Conservation (phyloP, 2,888 invertebrate genomes). For the Eupithecia dodoneata region DNA sequence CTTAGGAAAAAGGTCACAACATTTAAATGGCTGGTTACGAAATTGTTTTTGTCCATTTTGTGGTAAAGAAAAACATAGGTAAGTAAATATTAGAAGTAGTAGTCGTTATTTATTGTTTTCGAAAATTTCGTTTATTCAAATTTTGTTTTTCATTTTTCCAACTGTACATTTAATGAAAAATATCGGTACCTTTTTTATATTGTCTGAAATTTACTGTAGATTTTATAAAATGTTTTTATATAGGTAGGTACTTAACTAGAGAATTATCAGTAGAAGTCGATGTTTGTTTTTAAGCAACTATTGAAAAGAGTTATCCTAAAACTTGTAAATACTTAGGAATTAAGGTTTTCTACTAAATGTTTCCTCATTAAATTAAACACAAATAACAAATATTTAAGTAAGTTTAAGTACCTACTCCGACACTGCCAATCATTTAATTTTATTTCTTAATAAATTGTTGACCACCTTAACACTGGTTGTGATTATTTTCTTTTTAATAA, state of each 20-base stretch:
- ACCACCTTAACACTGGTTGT: constrained; percentile 73
- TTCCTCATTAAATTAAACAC: constrained; percentile 17
- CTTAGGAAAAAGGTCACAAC: constrained; percentile 51
- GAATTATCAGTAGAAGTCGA: constrained; percentile 13
- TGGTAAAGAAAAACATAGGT: neutral
- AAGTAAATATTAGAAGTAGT: neutral
- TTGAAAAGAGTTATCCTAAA: neutral
- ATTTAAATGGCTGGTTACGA: constrained; percentile 11
- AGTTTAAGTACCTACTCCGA: constrained; percentile 35
- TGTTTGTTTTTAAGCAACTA: neutral
- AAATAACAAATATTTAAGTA: constrained; percentile 19
- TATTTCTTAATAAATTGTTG: constrained; percentile 48
- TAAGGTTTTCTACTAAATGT: constrained; percentile 22
- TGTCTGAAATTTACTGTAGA: constrained; percentile 16
- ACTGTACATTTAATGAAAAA: neutral
- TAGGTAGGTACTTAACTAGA: constrained; percentile 17
- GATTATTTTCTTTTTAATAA: constrained; percentile 63
- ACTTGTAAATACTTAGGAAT: neutral
- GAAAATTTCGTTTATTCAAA: neutral
- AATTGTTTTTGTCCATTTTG: neutral
- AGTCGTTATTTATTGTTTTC: neutral
- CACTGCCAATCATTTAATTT: constrained; percentile 59
- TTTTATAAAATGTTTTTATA: constrained; percentile 18
- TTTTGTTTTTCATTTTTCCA: neutral
- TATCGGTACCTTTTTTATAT: neutral